Conservation (phyloP, 2,797 vertebrate genomes). For the Tragelaphus eurycerus region DNA sequence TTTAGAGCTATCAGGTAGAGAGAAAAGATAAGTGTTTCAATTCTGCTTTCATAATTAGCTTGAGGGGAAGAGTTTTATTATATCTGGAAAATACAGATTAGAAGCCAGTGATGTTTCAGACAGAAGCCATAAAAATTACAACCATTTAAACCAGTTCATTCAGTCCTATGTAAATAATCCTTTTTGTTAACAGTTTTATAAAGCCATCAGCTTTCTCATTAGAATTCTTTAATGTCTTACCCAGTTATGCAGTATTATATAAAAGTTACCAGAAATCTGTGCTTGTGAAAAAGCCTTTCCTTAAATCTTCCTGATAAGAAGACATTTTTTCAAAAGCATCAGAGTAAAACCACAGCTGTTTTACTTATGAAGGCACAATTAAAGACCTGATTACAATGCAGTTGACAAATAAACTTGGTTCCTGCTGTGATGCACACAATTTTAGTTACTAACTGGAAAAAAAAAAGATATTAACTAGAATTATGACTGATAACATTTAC, state of each 20-base stretch:
- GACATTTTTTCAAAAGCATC: not conserved
- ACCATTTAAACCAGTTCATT: not conserved
- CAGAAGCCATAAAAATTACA: not conserved
- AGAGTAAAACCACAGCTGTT: not conserved
- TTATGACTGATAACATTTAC: not conserved
- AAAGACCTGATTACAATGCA: not conserved
- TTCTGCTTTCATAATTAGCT: not conserved
- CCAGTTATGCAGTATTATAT: not conserved
- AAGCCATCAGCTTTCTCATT: not conserved
- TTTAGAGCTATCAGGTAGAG: not conserved
- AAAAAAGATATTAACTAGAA: not conserved
- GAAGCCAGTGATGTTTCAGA: not conserved
- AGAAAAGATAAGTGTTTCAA: not conserved
- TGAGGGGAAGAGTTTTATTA: not conserved
- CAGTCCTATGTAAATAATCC: not conserved
- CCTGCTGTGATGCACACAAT: not conserved
- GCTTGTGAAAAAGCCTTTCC: not conserved
- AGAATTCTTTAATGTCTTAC: not conserved
- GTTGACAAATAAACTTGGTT: not conserved
- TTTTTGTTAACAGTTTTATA: not conserved
- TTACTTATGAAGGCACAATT: rapidly evolving
- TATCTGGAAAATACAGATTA: not conserved
- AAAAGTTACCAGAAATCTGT: not conserved
- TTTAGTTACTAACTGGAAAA: not conserved
- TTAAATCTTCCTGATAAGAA: not conserved